Conservation (phyloP, 1,140 invertebrate species). For the Polyergus mexicanus region DNA sequence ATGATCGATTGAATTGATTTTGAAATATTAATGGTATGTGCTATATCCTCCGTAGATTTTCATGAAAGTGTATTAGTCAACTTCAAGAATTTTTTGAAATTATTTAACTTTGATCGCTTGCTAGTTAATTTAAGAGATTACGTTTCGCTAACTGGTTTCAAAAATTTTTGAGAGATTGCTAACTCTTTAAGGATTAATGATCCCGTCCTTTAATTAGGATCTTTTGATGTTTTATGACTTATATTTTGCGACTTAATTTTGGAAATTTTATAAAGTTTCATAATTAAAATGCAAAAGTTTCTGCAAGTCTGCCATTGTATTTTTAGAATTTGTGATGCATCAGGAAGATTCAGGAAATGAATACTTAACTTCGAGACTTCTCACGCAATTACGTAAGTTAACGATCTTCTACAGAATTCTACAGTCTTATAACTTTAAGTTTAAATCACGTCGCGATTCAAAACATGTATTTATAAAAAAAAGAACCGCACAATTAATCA, state of each 20-base stretch:
- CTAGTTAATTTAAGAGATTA: background rate
- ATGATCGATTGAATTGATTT: constrained; percentile 40
- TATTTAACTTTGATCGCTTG: constrained; percentile 1
- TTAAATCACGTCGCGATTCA: background rate
- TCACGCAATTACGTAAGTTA: background rate
- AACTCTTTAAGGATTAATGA: background rate
- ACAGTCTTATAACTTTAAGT: background rate
- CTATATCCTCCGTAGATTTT: too few species aligned
- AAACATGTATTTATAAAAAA: background rate
- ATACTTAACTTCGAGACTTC: background rate
- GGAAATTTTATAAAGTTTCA: background rate
- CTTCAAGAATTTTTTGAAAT: background rate
- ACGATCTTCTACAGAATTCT: background rate
- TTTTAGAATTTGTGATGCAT: background rate
- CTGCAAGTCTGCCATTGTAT: background rate
- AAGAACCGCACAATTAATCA: constrained; percentile 27
- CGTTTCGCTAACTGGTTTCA: background rate
- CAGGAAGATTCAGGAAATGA: background rate
- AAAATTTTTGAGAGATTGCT: background rate
- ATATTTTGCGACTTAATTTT: background rate
- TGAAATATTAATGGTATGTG: background rate
- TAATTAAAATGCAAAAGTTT: background rate
- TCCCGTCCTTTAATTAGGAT: background rate
- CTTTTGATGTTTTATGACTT: background rate
- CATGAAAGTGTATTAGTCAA: background rate